phyloP scores from a whole-genome alignment of 2,113 vertebrate genomes.

The Chunga burmeisteri region DNA sequence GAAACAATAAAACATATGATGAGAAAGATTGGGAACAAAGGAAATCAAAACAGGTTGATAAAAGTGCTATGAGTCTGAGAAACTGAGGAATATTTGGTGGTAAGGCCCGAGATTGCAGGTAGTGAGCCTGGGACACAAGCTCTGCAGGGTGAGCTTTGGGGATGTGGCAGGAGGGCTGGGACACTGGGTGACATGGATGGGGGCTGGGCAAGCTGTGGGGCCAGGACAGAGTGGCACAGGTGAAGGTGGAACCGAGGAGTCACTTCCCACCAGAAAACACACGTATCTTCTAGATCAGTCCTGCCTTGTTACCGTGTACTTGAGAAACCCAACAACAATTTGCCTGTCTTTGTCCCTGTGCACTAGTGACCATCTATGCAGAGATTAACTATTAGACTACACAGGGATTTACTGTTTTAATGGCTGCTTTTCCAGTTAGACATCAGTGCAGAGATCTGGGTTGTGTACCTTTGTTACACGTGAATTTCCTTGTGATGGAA shows the following conservation, averaged over 20 bases:
- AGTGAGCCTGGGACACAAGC: background rate
- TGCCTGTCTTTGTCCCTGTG: background rate
- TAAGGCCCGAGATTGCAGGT: background rate
- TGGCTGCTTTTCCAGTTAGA: background rate
- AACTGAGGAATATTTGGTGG: background rate
- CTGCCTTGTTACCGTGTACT: background rate
- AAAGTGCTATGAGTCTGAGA: background rate
- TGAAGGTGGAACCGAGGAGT: background rate
- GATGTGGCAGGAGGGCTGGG: background rate
- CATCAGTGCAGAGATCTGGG: background rate
- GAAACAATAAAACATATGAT: background rate
- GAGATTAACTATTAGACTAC: background rate
- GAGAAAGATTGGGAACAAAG: background rate
- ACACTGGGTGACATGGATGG: too few species aligned
- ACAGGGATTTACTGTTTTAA: background rate
- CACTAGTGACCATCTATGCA: fast-evolving
- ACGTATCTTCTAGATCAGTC: background rate
- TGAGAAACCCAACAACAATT: background rate
- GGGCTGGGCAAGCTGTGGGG: background rate
- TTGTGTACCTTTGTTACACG: background rate
- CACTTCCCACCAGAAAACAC: background rate
- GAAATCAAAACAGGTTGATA: background rate
- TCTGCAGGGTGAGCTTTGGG: background rate
- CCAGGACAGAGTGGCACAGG: too few species aligned
- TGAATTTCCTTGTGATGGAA: background rate